Base-by-base conservation (phyloP, 1,140 invertebrate genomes). In the Papilio aristodemus region DNA sequence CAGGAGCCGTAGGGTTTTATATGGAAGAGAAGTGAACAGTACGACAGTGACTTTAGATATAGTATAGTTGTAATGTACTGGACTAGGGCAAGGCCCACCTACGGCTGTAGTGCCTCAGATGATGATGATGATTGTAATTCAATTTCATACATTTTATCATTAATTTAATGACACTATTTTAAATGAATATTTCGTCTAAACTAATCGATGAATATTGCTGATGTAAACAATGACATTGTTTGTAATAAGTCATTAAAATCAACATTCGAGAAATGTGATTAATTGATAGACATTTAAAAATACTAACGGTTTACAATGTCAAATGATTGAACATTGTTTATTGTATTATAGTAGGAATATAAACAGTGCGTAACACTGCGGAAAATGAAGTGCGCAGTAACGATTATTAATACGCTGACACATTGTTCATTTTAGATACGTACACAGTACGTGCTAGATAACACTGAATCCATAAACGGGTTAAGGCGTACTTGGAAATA, bases 351-450 rank as follows among this genome's bases (percentile, higher is more conserved):
- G 22, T 19, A 22, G 46, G 14, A 54, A 17, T 17, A 25, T 54
- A 25, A 54, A 54, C 27, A 32, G 27, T 32, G n/a, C 43, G 43
- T 50, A n/a, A 17, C 11, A 60, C 17, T 37, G 17, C 59, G 59
- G 59, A 60, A 60, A 60, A 60, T 38, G 32, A 60, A 60, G 59
- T 60, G 59, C 59, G 36, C 59, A 60, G 59, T 60, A 39, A 60
- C 11, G 37, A 60, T 60, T 37, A 60, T 60, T 60, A 60, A 60
- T 60, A 60, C 37, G 59, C 59, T 60, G 59, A 60, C 59, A 60
- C 59, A 60, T 60, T 37, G 59, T 60, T 60, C 38, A 60, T 60
- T 60, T 60, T 60, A 60, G 59, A 60, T 60, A 60, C 59, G 5
- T 38, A 60, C 59, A 4, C 14, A 38, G 32, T 60, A 60, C 59